These are phyloP conservation scores for Pachycephus smyrnensis DNA, from an alignment of 2,888 invertebrate genomes.

Conservation along the genomic window DNA sequence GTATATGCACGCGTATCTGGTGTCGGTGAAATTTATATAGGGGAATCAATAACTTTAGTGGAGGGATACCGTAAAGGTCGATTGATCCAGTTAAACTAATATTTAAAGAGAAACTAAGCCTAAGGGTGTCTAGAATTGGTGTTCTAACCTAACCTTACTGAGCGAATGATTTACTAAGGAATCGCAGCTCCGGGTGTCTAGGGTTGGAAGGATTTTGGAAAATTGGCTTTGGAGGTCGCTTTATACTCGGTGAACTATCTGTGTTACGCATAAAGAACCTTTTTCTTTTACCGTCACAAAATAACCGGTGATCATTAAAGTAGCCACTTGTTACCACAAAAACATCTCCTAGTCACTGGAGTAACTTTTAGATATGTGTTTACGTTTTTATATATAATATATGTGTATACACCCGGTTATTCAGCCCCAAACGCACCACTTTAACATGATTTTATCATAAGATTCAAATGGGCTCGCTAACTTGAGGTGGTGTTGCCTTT, in stretches of 20 bases:
- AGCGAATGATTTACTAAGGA: background rate
- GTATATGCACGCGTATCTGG: background rate
- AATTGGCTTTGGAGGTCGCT: background rate
- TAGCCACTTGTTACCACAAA: background rate
- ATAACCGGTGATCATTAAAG: background rate
- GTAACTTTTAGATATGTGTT: background rate
- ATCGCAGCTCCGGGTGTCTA: background rate
- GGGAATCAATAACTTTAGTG: background rate
- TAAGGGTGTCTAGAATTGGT: background rate
- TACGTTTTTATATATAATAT: background rate
- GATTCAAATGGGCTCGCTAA: background rate
- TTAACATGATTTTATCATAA: background rate
- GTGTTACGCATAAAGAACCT: too few species aligned
- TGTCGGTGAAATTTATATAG: background rate
- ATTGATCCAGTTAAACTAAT: background rate
- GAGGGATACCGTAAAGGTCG: background rate
- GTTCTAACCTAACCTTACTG: background rate
- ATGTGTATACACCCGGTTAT: background rate
- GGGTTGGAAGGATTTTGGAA: background rate
- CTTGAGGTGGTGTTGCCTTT: background rate
- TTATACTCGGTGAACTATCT: background rate
- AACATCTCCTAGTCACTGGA: background rate
- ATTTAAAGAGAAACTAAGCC: background rate
- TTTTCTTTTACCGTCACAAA: background rate
- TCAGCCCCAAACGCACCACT: background rate